Base-by-base conservation (phyloP, 2,888 invertebrate genomes). In the Emmelina monodactyla region DNA sequence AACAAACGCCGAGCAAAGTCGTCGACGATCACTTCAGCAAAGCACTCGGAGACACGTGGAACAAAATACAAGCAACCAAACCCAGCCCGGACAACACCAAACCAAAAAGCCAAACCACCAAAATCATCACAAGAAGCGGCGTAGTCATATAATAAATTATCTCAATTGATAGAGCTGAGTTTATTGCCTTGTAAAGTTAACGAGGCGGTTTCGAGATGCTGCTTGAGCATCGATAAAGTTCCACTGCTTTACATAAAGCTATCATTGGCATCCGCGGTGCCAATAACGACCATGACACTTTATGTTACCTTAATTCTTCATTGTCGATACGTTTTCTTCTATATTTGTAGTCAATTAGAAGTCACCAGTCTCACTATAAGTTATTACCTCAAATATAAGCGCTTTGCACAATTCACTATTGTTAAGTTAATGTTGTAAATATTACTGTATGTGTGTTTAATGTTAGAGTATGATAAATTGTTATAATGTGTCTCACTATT, bases 21-120 rank as follows among this genome's bases (percentile, higher is more conserved):
- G 92, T 93, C 34, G 94, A 94, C 68, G 94, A 94, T 60, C 94
- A 94, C 62, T 94, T 94, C 76, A 93, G 92, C 49, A 94, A 93
- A 82, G 93, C 94, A 0, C 73, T 94, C 32, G 88, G 88, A 12
- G 91, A 91, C 46, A 92, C 92, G 9, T 94, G 93, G 94, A 83
- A 84, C 50, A 86, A 88, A 60, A 75, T 88, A 43, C 87, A 88
- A 49, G 82, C 85, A 38, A 82, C 84, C 32, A 85, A 83, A 52
- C 39, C 61, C 37, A 53, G 62, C 29, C 47, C 60, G 15, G 65
- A 67, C 22, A 53, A 45, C 22, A 60, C 60, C 11, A 69, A 73
- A 45, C 44, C 62, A 36, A 76, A 76, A 54, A 70, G 73, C 45
- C 65, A 67, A 50, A 59, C 66, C 31, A 59, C 64, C 43, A 78